phyloP scores from a whole-genome alignment of 2,888 invertebrate genomes.

The Stenotaenia linearis region DNA sequence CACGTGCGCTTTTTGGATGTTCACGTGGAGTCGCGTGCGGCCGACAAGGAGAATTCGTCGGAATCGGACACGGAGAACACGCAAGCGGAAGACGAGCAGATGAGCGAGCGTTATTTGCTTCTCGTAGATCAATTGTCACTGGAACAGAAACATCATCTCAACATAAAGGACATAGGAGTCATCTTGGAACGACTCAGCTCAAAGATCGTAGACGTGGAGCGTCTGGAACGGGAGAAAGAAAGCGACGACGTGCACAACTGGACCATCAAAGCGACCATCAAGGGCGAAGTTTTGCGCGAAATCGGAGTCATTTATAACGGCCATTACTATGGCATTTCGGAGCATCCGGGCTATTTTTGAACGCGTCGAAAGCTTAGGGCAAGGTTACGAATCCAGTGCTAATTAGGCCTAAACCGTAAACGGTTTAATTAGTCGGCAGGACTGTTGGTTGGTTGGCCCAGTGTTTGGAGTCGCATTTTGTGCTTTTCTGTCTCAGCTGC shows the following conservation, averaged over 20 bases:
- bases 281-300: constrained; percentile 83
- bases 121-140: constrained; percentile 88
- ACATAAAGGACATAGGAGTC: constrained; percentile 91
- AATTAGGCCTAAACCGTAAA: neutral
- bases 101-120: constrained; percentile 85
- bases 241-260: constrained; percentile 92
- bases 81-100: constrained; percentile 67
- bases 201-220: constrained; percentile 88
- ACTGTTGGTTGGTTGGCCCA: constrained; percentile 7
- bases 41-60: constrained; percentile 59
- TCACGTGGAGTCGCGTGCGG: constrained; percentile 50
- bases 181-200: constrained; percentile 86
- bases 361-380: neutral
- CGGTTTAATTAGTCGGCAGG: neutral
- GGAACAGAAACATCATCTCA: constrained; percentile 84
- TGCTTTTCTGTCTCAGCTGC: constrained; percentile 9
- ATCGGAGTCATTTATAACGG: constrained; percentile 91
- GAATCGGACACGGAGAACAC: constrained; percentile 84
- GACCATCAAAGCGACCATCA: constrained; percentile 92
- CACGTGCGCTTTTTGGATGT: constrained; percentile 77
- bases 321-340: constrained; percentile 90
- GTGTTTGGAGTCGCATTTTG: constrained; percentile 4
- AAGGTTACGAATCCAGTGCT: constrained; percentile 5
- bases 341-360: constrained; percentile 74
- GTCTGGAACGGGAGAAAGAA: constrained; percentile 83